Conservation (phyloP, 2,888 invertebrate species). For the Entomobrya multifasciata region DNA sequence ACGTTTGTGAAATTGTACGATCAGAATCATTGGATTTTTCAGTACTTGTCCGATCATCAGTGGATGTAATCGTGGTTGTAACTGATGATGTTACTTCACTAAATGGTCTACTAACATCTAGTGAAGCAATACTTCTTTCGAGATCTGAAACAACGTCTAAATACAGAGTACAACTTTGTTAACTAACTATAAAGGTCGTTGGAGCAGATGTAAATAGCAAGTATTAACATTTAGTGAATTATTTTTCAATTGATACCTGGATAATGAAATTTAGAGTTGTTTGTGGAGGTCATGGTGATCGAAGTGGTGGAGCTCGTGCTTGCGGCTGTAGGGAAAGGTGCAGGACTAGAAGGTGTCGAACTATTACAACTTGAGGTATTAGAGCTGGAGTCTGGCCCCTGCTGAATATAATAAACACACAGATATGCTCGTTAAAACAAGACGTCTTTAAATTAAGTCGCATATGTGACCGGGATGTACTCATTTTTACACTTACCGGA, state of each 20-base stretch:
- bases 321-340: slow-evolving; percentile 83
- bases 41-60: slow-evolving; percentile 77
- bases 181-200: no score
- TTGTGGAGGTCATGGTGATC: no score
- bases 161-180: background rate
- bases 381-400: slow-evolving; percentile 91
- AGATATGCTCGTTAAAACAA: background rate
- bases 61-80: no score
- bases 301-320: no score
- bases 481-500: slow-evolving; percentile 82
- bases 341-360: slow-evolving; percentile 96
- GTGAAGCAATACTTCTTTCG: slow-evolving; percentile 82
- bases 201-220: background rate
- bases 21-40: slow-evolving; percentile 82
- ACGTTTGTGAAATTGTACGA: slow-evolving; percentile 83
- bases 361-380: slow-evolving; percentile 98
- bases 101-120: slow-evolving; percentile 83
- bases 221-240: background rate
- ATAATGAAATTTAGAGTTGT: slow-evolving; percentile 88
- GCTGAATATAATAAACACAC: slow-evolving; percentile 8
- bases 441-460: background rate
- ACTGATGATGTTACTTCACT: slow-evolving; percentile 72
- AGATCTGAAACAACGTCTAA: slow-evolving; percentile 79
- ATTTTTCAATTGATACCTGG: slow-evolving; percentile 87
- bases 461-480: background rate